Evolutionary conservation across 2,888 invertebrate genomes (phyloP).

Genomic region (Coenonympha glycerion): DNA sequence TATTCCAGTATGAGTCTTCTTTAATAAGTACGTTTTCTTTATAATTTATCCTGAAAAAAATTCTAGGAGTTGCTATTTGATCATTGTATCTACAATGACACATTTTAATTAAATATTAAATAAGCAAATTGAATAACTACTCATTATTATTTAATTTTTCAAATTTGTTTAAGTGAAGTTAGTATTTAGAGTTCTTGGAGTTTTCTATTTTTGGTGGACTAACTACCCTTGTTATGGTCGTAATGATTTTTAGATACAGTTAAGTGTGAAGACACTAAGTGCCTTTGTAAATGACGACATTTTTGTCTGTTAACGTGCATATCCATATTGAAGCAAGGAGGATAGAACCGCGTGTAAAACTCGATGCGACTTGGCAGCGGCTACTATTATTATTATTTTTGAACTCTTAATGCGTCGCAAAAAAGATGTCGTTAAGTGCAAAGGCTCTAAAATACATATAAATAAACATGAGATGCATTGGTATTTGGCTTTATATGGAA

Average conservation of each 20-base stretch:
- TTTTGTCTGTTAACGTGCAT: background rate
- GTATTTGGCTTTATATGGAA: slow-evolving; percentile 76
- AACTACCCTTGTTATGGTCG: slow-evolving; percentile 19
- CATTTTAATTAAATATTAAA: no score
- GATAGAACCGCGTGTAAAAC: no score
- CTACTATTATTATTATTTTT: no score
- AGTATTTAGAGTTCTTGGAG: background rate
- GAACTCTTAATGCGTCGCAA: no score
- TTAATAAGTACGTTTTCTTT: background rate
- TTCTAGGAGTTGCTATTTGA: background rate
- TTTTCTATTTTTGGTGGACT: background rate
- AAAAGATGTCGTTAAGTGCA: background rate
- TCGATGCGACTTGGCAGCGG: no score
- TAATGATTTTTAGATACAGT: slow-evolving; percentile 37
- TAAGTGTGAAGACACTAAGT: slow-evolving; percentile 31
- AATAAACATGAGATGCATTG: slow-evolving; percentile 74
- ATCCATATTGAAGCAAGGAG: no score
- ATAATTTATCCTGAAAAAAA: background rate
- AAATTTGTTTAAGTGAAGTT: background rate
- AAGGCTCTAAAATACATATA: slow-evolving; percentile 42
- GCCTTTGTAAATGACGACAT: background rate
- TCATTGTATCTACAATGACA: no score
- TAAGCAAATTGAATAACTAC: background rate
- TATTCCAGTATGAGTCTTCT: slow-evolving; percentile 1
- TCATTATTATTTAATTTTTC: background rate